These are phyloP conservation scores for Gracilinanus agilis DNA, from an alignment of 2,113 vertebrate species.

Conservation along the genomic window DNA sequence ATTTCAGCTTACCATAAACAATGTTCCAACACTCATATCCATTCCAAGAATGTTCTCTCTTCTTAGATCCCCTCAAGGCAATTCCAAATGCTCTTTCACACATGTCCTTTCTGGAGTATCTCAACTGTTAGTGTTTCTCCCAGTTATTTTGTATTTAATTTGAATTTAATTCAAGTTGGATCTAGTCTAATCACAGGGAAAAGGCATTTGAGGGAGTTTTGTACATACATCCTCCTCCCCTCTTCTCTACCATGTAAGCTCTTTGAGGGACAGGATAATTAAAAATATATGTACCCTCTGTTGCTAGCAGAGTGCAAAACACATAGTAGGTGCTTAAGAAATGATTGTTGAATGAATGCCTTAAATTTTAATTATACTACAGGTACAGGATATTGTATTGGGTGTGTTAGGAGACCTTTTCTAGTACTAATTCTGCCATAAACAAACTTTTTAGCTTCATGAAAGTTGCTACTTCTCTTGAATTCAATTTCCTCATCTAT, in stretches of 20 bases:
- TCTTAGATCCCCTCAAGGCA: background rate
- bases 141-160: background rate
- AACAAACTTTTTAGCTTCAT: background rate
- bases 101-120: background rate
- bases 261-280: background rate
- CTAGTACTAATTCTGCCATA: slow-evolving; percentile 16
- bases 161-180: no score
- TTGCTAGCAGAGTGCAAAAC: background rate
- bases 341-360: background rate
- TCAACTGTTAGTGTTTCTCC: background rate
- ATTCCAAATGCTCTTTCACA: background rate
- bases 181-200: background rate
- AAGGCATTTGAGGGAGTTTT: background rate
- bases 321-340: background rate
- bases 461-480: background rate
- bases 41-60: background rate
- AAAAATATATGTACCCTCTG: background rate
- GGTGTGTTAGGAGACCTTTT: background rate
- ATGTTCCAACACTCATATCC: background rate
- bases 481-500: slow-evolving; percentile 16
- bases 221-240: background rate
- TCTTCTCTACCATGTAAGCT: background rate
- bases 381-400: background rate
- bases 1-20: background rate
- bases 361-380: background rate